phyloP scores from a whole-genome alignment of 2,113 vertebrate genomes.

The Alosa alosa region DNA sequence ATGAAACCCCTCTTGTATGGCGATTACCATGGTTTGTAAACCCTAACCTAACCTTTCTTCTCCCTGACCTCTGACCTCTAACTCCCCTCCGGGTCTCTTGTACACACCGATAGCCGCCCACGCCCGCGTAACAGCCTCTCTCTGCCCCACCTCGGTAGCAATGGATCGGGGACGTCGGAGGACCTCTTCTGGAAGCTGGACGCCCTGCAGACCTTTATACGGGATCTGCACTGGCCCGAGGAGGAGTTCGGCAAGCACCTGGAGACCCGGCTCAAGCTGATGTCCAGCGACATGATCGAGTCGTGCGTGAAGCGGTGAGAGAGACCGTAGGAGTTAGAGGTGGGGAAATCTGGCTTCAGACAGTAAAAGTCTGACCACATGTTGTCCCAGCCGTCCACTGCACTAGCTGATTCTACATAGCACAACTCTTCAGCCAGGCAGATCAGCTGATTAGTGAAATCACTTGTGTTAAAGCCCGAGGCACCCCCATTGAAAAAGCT shows the following conservation, averaged over 20 bases:
- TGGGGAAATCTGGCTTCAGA: too few relatives aligned
- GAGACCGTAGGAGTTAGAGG: too few relatives aligned
- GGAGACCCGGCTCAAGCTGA: conserved; percentile 93
- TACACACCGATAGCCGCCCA: not conserved
- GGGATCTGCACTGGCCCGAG: conserved; percentile 97
- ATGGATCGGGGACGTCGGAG: conserved; percentile 95
- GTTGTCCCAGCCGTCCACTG: too few relatives aligned
- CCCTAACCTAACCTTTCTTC: conserved; percentile 58
- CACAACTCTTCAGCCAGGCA: too few relatives aligned
- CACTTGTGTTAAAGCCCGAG: too few relatives aligned
- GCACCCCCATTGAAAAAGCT: too few relatives aligned
- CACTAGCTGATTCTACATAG: too few relatives aligned
- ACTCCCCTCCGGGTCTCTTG: not conserved
- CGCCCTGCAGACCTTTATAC: conserved; percentile 96
- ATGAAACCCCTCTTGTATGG: conserved; percentile 73
- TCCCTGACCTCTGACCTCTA: conserved; percentile 49
- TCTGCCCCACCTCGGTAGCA: conserved; percentile 73
- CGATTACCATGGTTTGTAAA: conserved; percentile 51
- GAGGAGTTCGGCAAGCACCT: conserved; percentile 98
- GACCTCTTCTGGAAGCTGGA: conserved; percentile 99
- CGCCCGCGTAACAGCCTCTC: conserved; percentile 34
- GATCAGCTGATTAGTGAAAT: too few relatives aligned
- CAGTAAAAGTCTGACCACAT: too few relatives aligned
- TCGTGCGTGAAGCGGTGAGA: conserved; percentile 92
- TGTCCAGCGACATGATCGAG: conserved; percentile 99